Conservation (phyloP, 2,888 invertebrate species). For the Parnassius orleans region DNA sequence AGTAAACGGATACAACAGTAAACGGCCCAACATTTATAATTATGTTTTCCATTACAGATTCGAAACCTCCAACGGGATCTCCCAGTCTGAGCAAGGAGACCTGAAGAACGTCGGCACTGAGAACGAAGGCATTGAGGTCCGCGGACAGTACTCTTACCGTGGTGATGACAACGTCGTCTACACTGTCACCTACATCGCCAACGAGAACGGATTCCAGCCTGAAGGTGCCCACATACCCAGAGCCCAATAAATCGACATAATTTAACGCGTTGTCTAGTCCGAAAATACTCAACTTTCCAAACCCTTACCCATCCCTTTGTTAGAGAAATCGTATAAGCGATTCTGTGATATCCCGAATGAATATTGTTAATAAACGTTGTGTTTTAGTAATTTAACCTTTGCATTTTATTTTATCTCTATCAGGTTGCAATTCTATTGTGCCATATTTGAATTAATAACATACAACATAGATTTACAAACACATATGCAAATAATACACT, state of each 20-base stretch:
- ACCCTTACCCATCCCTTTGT: slow-evolving; percentile 38
- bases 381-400: slow-evolving; percentile 32
- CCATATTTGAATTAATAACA: no score
- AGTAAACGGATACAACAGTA: no score
- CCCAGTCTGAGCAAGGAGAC: slow-evolving; percentile 36
- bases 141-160: slow-evolving; percentile 56
- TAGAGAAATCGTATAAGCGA: slow-evolving; percentile 56
- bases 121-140: slow-evolving; percentile 49
- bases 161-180: slow-evolving; percentile 72
- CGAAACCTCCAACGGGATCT: slow-evolving; percentile 56
- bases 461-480: no score
- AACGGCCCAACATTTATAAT: no score
- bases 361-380: slow-evolving; percentile 40
- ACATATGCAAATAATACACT: no score
- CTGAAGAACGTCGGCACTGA: slow-evolving; percentile 54
- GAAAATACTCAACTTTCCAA: slow-evolving; percentile 54
- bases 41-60: slow-evolving; percentile 35
- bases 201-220: slow-evolving; percentile 79
- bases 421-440: not conserved
- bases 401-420: slow-evolving; percentile 25
- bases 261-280: slow-evolving; percentile 52
- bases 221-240: slow-evolving; percentile 56
- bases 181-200: slow-evolving; percentile 71
- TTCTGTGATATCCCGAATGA: slow-evolving; percentile 70
- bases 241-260: slow-evolving; percentile 36